phyloP scores from a whole-genome alignment of 2,888 invertebrate genomes.

The Parnassius glacialis region DNA sequence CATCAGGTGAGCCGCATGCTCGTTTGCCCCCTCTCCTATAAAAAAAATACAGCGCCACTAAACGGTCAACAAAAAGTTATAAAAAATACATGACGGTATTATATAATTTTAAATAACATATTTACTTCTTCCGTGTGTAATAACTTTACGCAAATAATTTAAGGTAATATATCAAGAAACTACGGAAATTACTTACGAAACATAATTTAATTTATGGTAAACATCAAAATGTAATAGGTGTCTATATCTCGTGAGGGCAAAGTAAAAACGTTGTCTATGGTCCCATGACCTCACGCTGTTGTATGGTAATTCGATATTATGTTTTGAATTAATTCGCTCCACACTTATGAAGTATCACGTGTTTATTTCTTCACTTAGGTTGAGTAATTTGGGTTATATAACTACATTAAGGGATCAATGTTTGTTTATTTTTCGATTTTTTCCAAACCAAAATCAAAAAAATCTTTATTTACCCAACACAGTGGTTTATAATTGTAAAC shows the following conservation, averaged over 20 bases:
- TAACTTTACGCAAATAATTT: neutral
- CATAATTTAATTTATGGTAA: conserved; percentile 14
- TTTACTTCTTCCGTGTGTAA: neutral
- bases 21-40: no score
- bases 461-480: no score
- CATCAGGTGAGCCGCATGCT: no score
- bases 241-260: neutral
- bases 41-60: no score
- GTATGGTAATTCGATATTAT: conserved; percentile 14
- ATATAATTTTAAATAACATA: neutral
- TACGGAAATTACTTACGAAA: conserved; percentile 5
- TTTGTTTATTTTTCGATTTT: no score
- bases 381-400: neutral
- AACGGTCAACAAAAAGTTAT: no score
- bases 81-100: neutral
- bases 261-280: conserved; percentile 16
- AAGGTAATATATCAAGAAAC: conserved; percentile 1
- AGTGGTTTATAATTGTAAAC: no score
- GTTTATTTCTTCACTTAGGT: neutral
- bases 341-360: neutral
- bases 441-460: no score
- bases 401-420: no score
- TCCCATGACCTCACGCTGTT: conserved; percentile 14
- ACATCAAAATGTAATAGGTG: neutral
- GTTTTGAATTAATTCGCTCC: conserved; percentile 6